Evolutionary conservation across 2,888 invertebrate species (phyloP).

Genomic region (Trichacis sp.): DNA sequence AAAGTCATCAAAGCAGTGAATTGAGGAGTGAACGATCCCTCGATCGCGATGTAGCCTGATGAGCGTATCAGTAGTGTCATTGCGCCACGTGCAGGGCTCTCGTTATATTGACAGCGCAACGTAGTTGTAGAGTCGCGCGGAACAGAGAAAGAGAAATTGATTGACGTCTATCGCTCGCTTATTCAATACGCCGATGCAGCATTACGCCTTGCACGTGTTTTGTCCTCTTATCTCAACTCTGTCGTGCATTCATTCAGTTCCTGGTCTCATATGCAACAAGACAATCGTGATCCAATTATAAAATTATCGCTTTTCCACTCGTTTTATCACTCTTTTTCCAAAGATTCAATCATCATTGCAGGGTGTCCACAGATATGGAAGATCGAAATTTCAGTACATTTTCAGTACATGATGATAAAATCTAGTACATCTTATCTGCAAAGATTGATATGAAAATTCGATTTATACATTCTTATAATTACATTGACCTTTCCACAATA

Average conservation of each 20-base stretch:
- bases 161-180: constrained; percentile 26
- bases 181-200: neutral
- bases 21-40: constrained; percentile 27
- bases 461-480: too few relatives aligned
- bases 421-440: too few relatives aligned
- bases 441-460: too few relatives aligned
- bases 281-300: neutral
- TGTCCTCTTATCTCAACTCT: constrained; percentile 25
- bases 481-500: too few relatives aligned
- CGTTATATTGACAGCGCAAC: constrained; percentile 43
- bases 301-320: neutral
- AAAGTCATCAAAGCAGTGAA: too few relatives aligned
- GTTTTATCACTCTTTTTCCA: too few relatives aligned
- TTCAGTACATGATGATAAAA: neutral
- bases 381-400: too few relatives aligned
- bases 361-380: too few relatives aligned
- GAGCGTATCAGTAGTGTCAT: constrained; percentile 47
- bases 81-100: constrained; percentile 43
- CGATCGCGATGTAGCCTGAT: constrained; percentile 43
- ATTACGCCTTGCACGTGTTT: constrained; percentile 31
- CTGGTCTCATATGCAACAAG: neutral
- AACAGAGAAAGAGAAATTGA: constrained; percentile 40
- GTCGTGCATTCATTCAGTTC: constrained; percentile 6
- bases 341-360: too few relatives aligned
- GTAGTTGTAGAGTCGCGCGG: constrained; percentile 24